Conservation (phyloP, 2,888 invertebrate genomes). For the Drosophila formosana region DNA sequence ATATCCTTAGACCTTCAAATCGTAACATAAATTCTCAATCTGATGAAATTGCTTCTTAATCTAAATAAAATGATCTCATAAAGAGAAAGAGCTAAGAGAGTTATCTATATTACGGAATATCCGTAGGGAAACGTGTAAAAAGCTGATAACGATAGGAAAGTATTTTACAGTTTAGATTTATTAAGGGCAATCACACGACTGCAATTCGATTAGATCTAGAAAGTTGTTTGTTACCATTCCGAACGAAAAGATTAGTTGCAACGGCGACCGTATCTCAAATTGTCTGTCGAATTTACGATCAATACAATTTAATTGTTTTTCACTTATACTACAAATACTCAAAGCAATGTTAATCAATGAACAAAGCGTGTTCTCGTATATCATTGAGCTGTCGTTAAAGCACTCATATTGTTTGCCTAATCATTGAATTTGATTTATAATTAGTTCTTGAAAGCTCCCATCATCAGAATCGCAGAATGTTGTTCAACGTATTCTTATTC, state of each 20-base stretch:
- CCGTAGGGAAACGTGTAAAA: not conserved
- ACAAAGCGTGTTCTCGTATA: not conserved
- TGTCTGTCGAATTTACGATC: slow-evolving; percentile 10
- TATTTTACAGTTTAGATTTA: not conserved
- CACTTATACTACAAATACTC: not conserved
- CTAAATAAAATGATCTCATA: not conserved
- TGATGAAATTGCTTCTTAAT: too few relatives aligned
- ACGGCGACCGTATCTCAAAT: slow-evolving; percentile 1
- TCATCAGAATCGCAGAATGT: not conserved
- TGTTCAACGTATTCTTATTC: slow-evolving; percentile 2
- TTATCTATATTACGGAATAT: not conserved
- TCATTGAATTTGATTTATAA: slow-evolving; percentile 10
- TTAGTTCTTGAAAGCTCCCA: not conserved
- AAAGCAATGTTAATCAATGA: not conserved
- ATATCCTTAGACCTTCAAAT: too few relatives aligned
- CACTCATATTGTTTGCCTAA: not conserved
- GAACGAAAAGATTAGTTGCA: slow-evolving; percentile 4
- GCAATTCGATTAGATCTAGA: slow-evolving; percentile 7
- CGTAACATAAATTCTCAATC: too few relatives aligned
- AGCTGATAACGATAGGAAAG: not conserved
- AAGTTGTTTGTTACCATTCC: slow-evolving; percentile 8
- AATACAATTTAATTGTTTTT: slow-evolving; percentile 15
- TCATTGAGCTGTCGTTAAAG: not conserved
- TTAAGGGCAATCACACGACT: not conserved
- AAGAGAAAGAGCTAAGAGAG: not conserved